Conservation (phyloP, 2,888 invertebrate species). For the Himalopsyche anomala region DNA sequence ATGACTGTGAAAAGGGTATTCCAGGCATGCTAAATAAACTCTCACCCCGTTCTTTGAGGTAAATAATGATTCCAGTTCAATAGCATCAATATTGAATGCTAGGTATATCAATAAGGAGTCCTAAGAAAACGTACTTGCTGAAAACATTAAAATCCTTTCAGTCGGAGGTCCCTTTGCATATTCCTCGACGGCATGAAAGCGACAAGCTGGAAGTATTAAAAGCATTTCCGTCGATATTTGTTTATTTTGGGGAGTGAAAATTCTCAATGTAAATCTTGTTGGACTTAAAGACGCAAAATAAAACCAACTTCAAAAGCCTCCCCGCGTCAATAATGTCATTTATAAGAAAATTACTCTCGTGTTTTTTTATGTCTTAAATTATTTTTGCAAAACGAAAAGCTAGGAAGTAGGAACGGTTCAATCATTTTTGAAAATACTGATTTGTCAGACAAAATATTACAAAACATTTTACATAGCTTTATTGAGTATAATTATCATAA, state of each 20-base stretch:
- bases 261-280: constrained; percentile 35
- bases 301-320: constrained; percentile 23
- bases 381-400: not conserved
- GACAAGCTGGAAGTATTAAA: constrained; percentile 34
- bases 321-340: not conserved
- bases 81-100: constrained; percentile 14
- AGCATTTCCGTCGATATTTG: constrained; percentile 37
- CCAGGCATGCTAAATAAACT: constrained; percentile 28
- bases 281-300: constrained; percentile 29
- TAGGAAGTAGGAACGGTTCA: not conserved
- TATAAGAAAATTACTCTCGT: not conserved
- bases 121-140: constrained; percentile 39
- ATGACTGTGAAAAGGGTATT: constrained; percentile 20
- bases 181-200: constrained; percentile 2
- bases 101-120: constrained; percentile 38
- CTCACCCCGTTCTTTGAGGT: constrained; percentile 17
- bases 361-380: not conserved
- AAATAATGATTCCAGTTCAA: constrained; percentile 34
- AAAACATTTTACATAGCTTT: too few species aligned
- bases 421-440: not conserved
- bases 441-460: too few species aligned
- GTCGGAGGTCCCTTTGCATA: constrained; percentile 38
- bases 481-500: too few species aligned
- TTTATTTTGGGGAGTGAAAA: constrained; percentile 26
- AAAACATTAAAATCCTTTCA: constrained; percentile 42